phyloP scores from a whole-genome alignment of 1,140 invertebrate species.

The Spodoptera litura region DNA sequence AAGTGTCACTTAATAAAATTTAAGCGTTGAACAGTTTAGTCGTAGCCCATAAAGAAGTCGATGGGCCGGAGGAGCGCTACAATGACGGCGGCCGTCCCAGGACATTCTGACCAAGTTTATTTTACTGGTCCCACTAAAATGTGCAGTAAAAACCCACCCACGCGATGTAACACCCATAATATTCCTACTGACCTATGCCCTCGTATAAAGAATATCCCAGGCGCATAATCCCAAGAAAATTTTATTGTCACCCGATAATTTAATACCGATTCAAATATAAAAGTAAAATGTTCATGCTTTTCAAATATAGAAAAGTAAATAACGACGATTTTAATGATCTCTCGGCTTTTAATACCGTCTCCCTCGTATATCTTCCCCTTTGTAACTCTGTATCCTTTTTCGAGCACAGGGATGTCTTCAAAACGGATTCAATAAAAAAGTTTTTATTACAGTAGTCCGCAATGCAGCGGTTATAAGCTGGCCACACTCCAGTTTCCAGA shows the following conservation, averaged over 20 bases:
- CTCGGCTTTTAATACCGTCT: constrained; percentile 20
- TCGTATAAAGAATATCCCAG: constrained; percentile 61
- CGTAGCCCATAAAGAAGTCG: constrained; percentile 73
- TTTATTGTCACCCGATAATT: constrained; percentile 54
- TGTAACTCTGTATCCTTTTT: constrained; percentile 31
- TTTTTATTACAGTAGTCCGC: constrained; percentile 58
- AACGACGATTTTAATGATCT: constrained; percentile 41
- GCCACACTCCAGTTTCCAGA: constrained; percentile 78
- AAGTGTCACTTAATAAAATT: constrained; percentile 64
- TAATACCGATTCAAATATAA: constrained; percentile 37
- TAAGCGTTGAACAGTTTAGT: constrained; percentile 73
- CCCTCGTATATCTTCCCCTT: constrained; percentile 32
- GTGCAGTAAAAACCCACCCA: constrained; percentile 81
- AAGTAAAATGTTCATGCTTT: constrained; percentile 28
- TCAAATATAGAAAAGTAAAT: constrained; percentile 41
- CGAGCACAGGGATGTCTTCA: constrained; percentile 3
- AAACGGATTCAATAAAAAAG: constrained; percentile 56
- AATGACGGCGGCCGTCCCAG: constrained; percentile 69
- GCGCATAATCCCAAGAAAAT: constrained; percentile 54
- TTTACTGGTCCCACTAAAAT: constrained; percentile 75
- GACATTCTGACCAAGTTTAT: constrained; percentile 72
- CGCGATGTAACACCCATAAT: constrained; percentile 75
- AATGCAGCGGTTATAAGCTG: constrained; percentile 75
- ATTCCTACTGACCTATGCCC: constrained; percentile 77
- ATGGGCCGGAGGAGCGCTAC: constrained; percentile 61